These are phyloP conservation scores for Lichenostomus cassidix DNA, from an alignment of 2,113 vertebrate species.

Conservation along the genomic window DNA sequence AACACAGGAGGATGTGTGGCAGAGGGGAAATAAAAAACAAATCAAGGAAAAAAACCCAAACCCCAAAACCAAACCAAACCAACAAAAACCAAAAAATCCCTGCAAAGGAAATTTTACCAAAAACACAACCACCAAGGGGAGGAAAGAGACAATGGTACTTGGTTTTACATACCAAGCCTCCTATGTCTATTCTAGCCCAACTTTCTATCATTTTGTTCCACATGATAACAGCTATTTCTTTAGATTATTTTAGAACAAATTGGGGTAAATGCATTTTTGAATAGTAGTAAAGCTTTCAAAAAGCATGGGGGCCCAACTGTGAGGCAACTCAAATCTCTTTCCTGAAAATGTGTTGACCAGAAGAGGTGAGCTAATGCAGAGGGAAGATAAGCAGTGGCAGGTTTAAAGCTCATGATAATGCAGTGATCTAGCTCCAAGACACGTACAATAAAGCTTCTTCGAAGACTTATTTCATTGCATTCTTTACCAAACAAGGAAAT, in stretches of 20 bases:
- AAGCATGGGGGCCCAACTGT: not conserved
- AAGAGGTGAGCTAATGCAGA: not conserved
- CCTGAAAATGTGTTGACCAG: not conserved
- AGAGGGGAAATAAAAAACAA: too few species aligned
- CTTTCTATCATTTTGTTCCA: not conserved
- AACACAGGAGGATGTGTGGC: fast-evolving
- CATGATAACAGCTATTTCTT: not conserved
- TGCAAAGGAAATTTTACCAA: not conserved
- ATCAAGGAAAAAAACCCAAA: not conserved
- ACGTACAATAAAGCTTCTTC: conserved; percentile 9
- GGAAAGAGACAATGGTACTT: not conserved
- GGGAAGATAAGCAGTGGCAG: not conserved
- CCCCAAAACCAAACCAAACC: not conserved
- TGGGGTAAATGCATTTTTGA: not conserved
- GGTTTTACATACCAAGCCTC: not conserved
- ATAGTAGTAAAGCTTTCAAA: not conserved
- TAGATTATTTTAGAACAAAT: not conserved
- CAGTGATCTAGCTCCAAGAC: not conserved
- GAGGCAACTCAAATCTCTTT: not conserved
- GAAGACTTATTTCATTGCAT: conserved; percentile 35
- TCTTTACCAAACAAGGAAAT: conserved; percentile 58
- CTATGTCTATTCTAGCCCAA: not conserved
- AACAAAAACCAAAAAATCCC: not conserved
- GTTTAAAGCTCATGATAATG: not conserved
- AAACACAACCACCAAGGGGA: not conserved